Conservation (phyloP, 2,797 vertebrate genomes). For the Lemur catta region DNA sequence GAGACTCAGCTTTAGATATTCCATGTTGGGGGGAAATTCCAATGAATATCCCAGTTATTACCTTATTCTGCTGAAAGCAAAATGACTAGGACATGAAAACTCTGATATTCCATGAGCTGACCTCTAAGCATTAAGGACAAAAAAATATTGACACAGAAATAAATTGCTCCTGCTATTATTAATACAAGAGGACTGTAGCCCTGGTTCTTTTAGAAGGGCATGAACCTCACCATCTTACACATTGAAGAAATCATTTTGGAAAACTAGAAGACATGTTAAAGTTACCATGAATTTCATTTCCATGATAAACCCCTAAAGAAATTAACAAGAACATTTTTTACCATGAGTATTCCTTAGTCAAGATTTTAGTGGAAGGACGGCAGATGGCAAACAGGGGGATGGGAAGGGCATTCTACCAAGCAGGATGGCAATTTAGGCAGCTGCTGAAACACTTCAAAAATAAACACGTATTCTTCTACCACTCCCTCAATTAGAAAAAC, state of each 20-base stretch:
- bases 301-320: constrained; percentile 8
- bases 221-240: not conserved
- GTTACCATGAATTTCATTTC: constrained; percentile 4
- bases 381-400: not conserved
- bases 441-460: not conserved
- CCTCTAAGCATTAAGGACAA: not conserved
- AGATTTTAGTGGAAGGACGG: constrained; percentile 5
- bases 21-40: not conserved
- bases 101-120: not conserved
- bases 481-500: not conserved
- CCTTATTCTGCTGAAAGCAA: not conserved
- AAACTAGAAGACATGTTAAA: not conserved
- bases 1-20: not conserved
- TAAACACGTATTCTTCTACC: not conserved
- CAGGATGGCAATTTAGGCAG: not conserved
- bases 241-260: not conserved
- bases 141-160: not conserved
- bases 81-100: not conserved
- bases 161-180: not conserved
- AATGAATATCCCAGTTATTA: not conserved
- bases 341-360: not conserved
- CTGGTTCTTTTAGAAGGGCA: not conserved
- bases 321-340: not conserved
- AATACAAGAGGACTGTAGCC: not conserved
- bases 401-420: not conserved